Evolutionary conservation across 2,113 vertebrate species (phyloP), one percentile per base, ranked within the genome.

Genomic region (Ageneiosus marmoratus): DNA sequence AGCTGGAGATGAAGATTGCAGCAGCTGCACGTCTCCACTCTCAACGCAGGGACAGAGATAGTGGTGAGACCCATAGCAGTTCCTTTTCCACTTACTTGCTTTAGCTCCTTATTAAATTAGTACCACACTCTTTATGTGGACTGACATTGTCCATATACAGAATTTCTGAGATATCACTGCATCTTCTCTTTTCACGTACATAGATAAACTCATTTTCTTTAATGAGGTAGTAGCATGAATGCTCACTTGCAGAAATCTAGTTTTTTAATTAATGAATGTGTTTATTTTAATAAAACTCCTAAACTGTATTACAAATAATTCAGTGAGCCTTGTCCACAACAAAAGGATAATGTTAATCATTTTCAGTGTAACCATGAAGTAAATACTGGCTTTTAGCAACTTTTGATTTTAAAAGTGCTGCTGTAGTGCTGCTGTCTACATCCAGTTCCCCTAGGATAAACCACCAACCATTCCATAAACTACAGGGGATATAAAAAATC

Each of bases 1-100:
- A 97, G 92, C 93, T 96, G 91, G 95, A 97, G 90, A 94, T 97
- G 94, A 97, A 96, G 92, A 97, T 96, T 1, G 95, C 95, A 0
- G 95, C 95, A 0, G 95, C 94, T 0, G 95, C 95, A 0, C 92
- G 94, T 22, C 94, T 96, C 83, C 95, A 96, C 0, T 89, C 95
- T 0, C 95, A 97, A 84, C 95, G 95, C 5, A 89, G 94, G 65
- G 94, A 95, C 77, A 89, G 95, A 29, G 95, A 93, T 89, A 92
- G 91, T 1, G 92, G 94, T 95, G 77, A 90, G 92, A 77, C 37
- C 24, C 10, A 15, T 50, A 50, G 20, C 51, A 53, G 27, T 20
- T 62, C 22, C 6, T 60, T 6, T n/a, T 56, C 24, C n/a, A 62
- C 3, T 79, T 27, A 20, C 34, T 79, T 24, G 20, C n/a, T 62